A percentile compares a stretch with the other conserved stretches of the same genome.
phyloP scores from a whole-genome alignment of 2,888 invertebrate genomes.

The Poecilobothrus nobilitatus region DNA sequence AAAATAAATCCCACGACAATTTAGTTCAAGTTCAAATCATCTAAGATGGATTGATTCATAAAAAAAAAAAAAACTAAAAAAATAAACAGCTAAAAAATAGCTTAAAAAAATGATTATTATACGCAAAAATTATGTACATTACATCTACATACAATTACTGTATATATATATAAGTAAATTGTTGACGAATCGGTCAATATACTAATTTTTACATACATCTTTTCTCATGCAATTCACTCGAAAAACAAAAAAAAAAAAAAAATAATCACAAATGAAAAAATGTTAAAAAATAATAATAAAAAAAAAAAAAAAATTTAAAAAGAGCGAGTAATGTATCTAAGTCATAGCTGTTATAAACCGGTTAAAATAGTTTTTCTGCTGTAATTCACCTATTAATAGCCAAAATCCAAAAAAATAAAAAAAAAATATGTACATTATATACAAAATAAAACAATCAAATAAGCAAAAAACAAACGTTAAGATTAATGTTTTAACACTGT shows the following conservation, averaged over 20 bases:
- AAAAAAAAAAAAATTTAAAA: neutral
- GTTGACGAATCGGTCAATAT: too few species aligned
- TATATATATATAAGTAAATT: too few species aligned
- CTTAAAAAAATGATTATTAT: neutral
- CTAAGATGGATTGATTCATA: neutral
- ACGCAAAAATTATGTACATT: too few species aligned
- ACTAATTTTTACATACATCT: too few species aligned
- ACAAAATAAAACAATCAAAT: too few species aligned
- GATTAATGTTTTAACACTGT: slow-evolving; percentile 6
- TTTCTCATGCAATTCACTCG: too few species aligned
- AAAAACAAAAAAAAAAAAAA: neutral
- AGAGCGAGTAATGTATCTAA: neutral
- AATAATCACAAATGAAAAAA: too few species aligned
- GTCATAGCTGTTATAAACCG: neutral
- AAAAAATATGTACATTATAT: too few species aligned
- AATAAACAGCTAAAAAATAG: neutral
- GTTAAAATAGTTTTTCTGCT: neutral
- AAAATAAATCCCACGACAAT: slow-evolving; percentile 6
- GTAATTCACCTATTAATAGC: slow-evolving; percentile 5
- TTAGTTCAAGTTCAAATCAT: neutral
- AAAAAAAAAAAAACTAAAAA: neutral
- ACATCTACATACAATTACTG: too few species aligned
- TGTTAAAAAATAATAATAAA: neutral
- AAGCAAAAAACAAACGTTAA: neutral
- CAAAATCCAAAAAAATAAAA: too few species aligned